Evolutionary conservation across 1,140 invertebrate genomes (phyloP), one percentile per base, ranked within the genome.

Genomic region (Diorhabda elongata): DNA sequence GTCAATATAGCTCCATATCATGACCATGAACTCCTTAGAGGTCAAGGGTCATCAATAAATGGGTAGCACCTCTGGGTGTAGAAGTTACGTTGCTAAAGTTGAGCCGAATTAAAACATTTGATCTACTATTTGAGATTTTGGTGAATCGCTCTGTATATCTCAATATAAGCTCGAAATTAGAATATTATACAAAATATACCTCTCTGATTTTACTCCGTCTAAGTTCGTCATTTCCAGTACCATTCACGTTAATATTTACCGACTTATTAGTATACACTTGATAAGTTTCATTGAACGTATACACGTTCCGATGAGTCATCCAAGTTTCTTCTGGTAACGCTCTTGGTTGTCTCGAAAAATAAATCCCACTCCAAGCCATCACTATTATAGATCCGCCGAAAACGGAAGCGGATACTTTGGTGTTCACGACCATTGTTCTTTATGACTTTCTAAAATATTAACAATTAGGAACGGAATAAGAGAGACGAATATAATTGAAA

Each of bases 311-410:
- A 9, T 42, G 8, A 8, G 2, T 45, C 9, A 11, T 8, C 42
- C 9, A 6, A n/a, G 6, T 52, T 6, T 52, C 47, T 52, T 52
- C 47, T 52, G 47, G 47, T 52, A 52, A 52, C 6, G 42, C 41
- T 45, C 62, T 67, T 56, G 59, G 42, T 58, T 70, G 74, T 45
- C 58, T 69, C 8, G 74, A 67, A 11, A 76, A 67, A 63, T 77
- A 79, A 7, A 78, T 69, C 6, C 77, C 76, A 1, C 76, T 77
- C 73, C 74, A 74, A 3, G 77, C 76, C 67, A 79, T 71, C 26
- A 79, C 76, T 2, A 79, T 71, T 3, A 79, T 63, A 4, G 71
- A 69, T 1, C 75, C 75, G 6, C 76, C 64, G 3, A 79, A 52
- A 26, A 74, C 62, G 9, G 77, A 68, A 9, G 73, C 66, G 7